phyloP scores from a whole-genome alignment of 2,797 vertebrate species.

The Echiichthys vipera region DNA sequence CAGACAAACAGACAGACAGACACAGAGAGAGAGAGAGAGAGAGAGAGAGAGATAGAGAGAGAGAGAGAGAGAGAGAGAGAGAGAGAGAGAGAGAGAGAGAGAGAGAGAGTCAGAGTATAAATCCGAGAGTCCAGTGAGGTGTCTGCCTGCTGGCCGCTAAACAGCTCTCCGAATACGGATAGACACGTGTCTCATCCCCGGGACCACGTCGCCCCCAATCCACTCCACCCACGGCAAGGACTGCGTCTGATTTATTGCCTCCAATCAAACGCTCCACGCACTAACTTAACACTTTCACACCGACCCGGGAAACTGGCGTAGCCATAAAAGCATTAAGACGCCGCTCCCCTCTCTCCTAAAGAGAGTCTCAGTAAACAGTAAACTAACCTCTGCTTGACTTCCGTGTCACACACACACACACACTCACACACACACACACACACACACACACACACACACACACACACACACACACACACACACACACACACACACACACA shows the following conservation, averaged over 20 bases:
- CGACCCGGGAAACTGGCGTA: conserved; percentile 80
- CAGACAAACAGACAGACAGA: neutral
- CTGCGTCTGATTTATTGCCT: conserved; percentile 88
- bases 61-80: conserved; percentile 3
- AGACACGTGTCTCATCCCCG: conserved; percentile 88
- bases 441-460: conserved; percentile 20
- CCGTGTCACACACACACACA: conserved; percentile 23
- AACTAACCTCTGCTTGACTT: conserved; percentile 67
- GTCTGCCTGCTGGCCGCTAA: conserved; percentile 66
- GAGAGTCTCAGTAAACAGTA: conserved; percentile 63
- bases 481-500: neutral
- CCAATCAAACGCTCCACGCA: conserved; percentile 84
- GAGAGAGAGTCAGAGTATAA: conserved; percentile 38
- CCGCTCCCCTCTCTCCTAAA: conserved; percentile 56
- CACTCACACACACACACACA: conserved; percentile 20
- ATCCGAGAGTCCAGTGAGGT: conserved; percentile 59
- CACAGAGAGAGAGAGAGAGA: neutral
- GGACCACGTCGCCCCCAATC: conserved; percentile 69
- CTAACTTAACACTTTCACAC: conserved; percentile 87
- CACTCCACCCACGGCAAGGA: conserved; percentile 54
- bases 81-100: conserved; percentile 7
- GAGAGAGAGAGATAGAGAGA: conserved; percentile 5
- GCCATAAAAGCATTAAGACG: conserved; percentile 84
- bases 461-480: neutral
- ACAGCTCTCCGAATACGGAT: conserved; percentile 77